phyloP scores from a whole-genome alignment of 2,888 invertebrate genomes.

The Tenthredo distinguenda region DNA sequence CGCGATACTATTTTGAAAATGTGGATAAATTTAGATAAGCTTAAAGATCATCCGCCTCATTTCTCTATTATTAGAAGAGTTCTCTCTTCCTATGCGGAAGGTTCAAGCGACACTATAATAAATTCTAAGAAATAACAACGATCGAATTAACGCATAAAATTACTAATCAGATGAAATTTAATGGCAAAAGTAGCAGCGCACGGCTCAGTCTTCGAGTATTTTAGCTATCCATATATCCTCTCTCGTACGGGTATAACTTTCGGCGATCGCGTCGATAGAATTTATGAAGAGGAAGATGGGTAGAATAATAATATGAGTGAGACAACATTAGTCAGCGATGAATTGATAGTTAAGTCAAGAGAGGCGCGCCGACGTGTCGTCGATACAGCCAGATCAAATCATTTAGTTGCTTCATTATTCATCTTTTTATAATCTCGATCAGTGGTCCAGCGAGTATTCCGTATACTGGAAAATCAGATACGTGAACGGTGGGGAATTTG shows the following conservation, averaged over 20 bases:
- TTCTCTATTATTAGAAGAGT: background rate
- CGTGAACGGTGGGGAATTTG: constrained; percentile 61
- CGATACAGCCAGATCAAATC: background rate
- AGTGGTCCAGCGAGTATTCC: background rate
- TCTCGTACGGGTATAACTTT: background rate
- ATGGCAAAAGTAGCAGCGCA: background rate
- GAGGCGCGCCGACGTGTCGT: background rate
- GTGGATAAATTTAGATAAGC: background rate
- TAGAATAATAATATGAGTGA: background rate
- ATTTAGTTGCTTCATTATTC: background rate
- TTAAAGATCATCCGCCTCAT: background rate
- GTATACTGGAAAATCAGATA: constrained; percentile 38
- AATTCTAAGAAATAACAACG: background rate
- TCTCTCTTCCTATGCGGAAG: background rate
- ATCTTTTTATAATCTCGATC: background rate
- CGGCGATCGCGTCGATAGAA: background rate
- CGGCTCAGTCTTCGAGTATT: background rate
- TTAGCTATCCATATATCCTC: background rate
- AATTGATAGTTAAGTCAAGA: background rate
- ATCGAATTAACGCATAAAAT: background rate
- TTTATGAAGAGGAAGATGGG: background rate
- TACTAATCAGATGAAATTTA: background rate
- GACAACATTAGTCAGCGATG: background rate
- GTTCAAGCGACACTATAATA: background rate
- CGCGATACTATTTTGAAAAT: background rate